These are phyloP conservation scores for Meiosimyza platycephala DNA, from an alignment of 2,888 invertebrate species.

Conservation along the genomic window DNA sequence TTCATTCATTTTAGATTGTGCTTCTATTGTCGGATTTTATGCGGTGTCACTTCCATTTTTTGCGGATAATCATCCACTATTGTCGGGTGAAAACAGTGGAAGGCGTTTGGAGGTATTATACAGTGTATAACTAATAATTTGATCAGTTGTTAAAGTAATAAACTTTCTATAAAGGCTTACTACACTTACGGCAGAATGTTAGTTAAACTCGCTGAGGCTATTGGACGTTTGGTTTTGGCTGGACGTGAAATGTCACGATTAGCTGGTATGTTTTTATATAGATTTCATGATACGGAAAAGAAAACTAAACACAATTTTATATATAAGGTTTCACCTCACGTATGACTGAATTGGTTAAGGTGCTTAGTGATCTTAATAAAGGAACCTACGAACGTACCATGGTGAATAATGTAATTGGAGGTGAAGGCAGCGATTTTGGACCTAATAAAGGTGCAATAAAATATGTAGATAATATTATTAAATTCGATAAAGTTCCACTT, in stretches of 20 bases:
- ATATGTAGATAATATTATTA: constrained; percentile 88
- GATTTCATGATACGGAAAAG: background rate
- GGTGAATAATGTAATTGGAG: constrained; percentile 66
- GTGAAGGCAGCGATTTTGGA: constrained; percentile 63
- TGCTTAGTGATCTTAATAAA: constrained; percentile 83
- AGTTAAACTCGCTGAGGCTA: constrained; percentile 94
- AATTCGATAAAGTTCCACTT: constrained; percentile 92
- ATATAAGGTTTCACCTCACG: constrained; percentile 80
- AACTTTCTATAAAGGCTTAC: constrained; percentile 74
- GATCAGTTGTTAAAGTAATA: background rate
- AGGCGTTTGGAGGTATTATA: constrained; percentile 80
- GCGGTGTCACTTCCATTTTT: constrained; percentile 96
- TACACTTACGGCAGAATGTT: constrained; percentile 90
- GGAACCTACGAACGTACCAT: constrained; percentile 77
- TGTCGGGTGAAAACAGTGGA: constrained; percentile 76
- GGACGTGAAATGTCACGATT: constrained; percentile 94
- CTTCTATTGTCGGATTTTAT: constrained; percentile 95
- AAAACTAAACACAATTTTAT: background rate
- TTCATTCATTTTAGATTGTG: constrained; percentile 76
- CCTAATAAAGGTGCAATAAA: constrained; percentile 85
- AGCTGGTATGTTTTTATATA: constrained; percentile 72
- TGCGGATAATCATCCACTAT: constrained; percentile 76
- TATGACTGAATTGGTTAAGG: constrained; percentile 88
- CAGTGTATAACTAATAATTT: background rate
- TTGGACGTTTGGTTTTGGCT: constrained; percentile 93